These are phyloP conservation scores for Tipula vernalis DNA, from an alignment of 2,888 invertebrate genomes.

Conservation along the genomic window DNA sequence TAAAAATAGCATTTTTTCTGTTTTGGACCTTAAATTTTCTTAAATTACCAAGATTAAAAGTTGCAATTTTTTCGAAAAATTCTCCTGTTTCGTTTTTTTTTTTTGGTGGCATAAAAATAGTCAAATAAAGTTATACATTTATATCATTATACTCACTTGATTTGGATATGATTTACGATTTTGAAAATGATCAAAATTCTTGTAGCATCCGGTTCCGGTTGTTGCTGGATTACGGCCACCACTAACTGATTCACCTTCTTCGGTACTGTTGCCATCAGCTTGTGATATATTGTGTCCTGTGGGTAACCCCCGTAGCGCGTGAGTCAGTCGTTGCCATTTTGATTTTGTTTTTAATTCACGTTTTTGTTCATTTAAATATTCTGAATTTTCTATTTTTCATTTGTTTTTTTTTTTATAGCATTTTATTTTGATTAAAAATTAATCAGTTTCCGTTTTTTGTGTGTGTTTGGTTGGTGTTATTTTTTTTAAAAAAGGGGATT, in stretches of 20 bases:
- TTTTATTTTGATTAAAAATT: neutral
- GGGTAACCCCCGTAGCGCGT: constrained; percentile 36
- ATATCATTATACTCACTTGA: neutral
- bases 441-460: constrained; percentile 11
- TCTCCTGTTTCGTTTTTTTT: too few relatives aligned
- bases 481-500: neutral
- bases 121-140: neutral
- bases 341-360: constrained; percentile 31
- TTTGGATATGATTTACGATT: constrained; percentile 21
- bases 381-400: constrained; percentile 16
- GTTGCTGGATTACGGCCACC: constrained; percentile 50
- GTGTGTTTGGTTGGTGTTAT: constrained; percentile 4
- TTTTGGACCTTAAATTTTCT: too few relatives aligned
- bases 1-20: too few relatives aligned
- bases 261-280: constrained; percentile 74
- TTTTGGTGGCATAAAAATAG: neutral
- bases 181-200: constrained; percentile 55
- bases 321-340: constrained; percentile 38
- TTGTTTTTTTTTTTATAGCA: neutral
- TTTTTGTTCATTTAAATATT: constrained; percentile 20
- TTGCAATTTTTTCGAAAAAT: too few relatives aligned
- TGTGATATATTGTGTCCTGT: constrained; percentile 87
- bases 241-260: constrained; percentile 46
- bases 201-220: constrained; percentile 63
- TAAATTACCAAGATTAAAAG: too few relatives aligned